phyloP scores from a whole-genome alignment of 1,140 invertebrate genomes.

The Telenomus remus region DNA sequence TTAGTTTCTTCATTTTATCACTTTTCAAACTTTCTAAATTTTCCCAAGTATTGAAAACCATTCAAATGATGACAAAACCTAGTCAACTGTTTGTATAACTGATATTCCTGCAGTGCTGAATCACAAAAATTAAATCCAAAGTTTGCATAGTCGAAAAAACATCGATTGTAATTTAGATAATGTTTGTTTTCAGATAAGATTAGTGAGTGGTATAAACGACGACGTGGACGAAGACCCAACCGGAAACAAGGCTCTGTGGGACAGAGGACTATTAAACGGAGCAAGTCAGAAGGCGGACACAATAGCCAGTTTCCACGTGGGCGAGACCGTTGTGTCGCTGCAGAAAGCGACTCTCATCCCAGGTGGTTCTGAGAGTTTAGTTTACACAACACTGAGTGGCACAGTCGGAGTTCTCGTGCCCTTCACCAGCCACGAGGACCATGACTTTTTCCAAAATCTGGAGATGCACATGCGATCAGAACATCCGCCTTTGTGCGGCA shows the following conservation, averaged over 20 bases:
- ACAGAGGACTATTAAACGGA: slow-evolving; percentile 95
- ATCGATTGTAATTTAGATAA: not conserved
- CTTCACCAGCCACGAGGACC: slow-evolving; percentile 98
- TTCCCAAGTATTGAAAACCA: too few species aligned
- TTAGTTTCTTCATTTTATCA: slow-evolving; percentile 72
- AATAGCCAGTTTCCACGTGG: slow-evolving; percentile 95
- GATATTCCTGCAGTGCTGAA: slow-evolving; percentile 29
- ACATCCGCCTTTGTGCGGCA: slow-evolving; percentile 95
- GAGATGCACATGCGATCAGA: slow-evolving; percentile 99
- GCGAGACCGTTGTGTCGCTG: slow-evolving; percentile 92
- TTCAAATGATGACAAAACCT: slow-evolving; percentile 16
- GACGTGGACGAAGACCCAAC: slow-evolving; percentile 99
- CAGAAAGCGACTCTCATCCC: slow-evolving; percentile 98
- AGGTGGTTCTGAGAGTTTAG: slow-evolving; percentile 95
- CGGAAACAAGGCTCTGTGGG: slow-evolving; percentile 98
- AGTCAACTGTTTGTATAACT: slow-evolving; percentile 12
- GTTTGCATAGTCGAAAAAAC: not conserved
- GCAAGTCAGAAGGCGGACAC: slow-evolving; percentile 98
- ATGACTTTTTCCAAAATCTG: slow-evolving; percentile 99
- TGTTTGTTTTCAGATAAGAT: slow-evolving; percentile 78
- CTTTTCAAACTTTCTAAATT: not conserved
- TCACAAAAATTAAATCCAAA: not conserved
- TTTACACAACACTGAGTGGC: slow-evolving; percentile 97
- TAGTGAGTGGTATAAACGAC: slow-evolving; percentile 93
- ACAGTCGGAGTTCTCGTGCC: slow-evolving; percentile 97